phyloP scores from a whole-genome alignment of 2,888 invertebrate genomes.

The Thymelicus lineola region DNA sequence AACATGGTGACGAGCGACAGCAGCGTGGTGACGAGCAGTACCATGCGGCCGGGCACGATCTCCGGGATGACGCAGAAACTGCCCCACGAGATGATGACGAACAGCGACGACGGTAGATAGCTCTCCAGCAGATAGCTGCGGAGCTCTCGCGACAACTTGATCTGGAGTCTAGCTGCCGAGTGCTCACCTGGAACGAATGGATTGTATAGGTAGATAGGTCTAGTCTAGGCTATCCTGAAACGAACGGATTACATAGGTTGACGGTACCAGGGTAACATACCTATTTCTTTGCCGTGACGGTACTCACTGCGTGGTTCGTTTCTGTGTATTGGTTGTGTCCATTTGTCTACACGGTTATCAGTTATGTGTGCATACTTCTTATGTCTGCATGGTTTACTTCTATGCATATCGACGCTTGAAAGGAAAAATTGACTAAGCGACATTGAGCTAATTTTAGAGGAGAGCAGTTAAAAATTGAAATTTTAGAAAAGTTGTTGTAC shows the following conservation, averaged over 20 bases:
- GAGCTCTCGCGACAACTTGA: constrained; percentile 86
- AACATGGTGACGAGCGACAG: constrained; percentile 88
- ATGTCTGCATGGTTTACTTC: too few relatives aligned
- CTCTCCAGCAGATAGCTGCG: constrained; percentile 87
- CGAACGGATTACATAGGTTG: too few relatives aligned
- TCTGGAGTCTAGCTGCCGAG: constrained; percentile 85
- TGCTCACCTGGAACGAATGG: constrained; percentile 77
- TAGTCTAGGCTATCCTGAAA: too few relatives aligned
- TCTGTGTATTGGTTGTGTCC: not conserved
- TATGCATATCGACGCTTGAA: too few relatives aligned
- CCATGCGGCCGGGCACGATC: constrained; percentile 88
- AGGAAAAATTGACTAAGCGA: too few relatives aligned
- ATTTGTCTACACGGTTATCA: too few relatives aligned
- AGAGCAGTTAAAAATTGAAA: too few relatives aligned
- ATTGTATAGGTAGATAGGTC: not conserved
- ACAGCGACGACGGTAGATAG: constrained; percentile 86
- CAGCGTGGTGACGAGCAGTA: constrained; percentile 86
- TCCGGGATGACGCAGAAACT: constrained; percentile 88
- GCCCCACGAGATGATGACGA: constrained; percentile 88
- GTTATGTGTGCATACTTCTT: too few relatives aligned
- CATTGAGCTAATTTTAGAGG: too few relatives aligned
- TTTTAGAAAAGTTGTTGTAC: too few relatives aligned
- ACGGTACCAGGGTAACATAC: too few relatives aligned
- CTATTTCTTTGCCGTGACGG: too few relatives aligned
- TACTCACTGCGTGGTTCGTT: not conserved